Evolutionary conservation across 2,113 vertebrate genomes (phyloP).

Genomic region (Xenus cinereus): DNA sequence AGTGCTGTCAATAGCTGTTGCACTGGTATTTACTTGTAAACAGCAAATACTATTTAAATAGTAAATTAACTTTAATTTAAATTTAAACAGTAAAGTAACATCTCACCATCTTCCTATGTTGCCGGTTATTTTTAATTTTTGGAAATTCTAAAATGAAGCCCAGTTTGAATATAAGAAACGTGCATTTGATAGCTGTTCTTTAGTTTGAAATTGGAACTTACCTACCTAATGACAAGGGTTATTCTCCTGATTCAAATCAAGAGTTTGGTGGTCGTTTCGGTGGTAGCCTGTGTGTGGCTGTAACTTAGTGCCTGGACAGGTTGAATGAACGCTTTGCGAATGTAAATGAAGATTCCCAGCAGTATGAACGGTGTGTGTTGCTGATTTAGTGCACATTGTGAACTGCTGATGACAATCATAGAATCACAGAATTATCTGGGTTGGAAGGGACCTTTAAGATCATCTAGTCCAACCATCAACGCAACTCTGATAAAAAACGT

Average conservation of each 20-base stretch:
- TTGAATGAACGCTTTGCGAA: not conserved
- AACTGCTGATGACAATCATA: not conserved
- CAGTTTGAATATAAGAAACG: rapidly evolving
- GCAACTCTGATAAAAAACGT: no score
- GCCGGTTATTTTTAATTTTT: not conserved
- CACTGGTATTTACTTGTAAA: not conserved
- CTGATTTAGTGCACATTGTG: not conserved
- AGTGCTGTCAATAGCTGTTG: not conserved
- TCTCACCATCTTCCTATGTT: not conserved
- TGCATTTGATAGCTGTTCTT: not conserved
- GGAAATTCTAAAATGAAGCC: not conserved
- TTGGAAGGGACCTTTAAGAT: no score
- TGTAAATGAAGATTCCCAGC: not conserved
- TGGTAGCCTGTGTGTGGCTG: not conserved
- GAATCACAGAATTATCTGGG: no score
- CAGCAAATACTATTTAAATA: not conserved
- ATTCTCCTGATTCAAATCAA: not conserved
- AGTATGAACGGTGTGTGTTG: rapidly evolving
- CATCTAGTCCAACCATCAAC: no score
- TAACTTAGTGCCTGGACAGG: not conserved
- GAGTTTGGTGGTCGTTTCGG: not conserved
- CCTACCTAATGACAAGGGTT: not conserved
- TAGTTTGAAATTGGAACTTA: not conserved
- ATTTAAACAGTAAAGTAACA: not conserved
- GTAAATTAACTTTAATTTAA: no score